Percentiles rank a stretch among this genome's conserved stretches.
These are phyloP conservation scores for Brachypodius melanocephalos DNA, from an alignment of 2,113 vertebrate species.

Conservation along the genomic window DNA sequence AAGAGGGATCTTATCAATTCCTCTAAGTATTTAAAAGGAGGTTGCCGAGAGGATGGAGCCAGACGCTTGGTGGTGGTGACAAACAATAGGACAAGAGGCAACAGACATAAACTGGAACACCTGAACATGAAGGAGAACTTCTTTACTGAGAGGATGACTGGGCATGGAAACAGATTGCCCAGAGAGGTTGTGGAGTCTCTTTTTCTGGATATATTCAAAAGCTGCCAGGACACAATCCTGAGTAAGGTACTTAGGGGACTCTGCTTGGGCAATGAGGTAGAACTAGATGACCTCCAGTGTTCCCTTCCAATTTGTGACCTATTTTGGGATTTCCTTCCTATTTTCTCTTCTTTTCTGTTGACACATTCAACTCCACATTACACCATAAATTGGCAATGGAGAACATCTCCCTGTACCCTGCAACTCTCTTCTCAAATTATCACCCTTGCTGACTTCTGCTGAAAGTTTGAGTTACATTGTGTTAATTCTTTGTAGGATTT, in stretches of 20 bases:
- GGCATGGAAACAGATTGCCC: not conserved
- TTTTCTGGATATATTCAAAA: not conserved
- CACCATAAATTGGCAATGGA: not conserved
- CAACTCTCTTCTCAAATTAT: not conserved
- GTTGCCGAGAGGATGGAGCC: not conserved
- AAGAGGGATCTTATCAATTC: not conserved
- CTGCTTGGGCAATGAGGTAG: not conserved
- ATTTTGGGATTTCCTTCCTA: rapidly evolving
- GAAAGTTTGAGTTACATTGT: not conserved
- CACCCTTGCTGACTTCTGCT: not conserved
- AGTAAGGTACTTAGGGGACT: rapidly evolving
- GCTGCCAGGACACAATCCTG: not conserved
- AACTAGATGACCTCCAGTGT: not conserved
- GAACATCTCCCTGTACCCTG: not conserved
- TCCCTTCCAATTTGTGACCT: not conserved
- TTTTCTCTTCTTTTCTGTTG: not conserved
- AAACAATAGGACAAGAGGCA: not conserved
- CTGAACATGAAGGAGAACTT: not conserved
- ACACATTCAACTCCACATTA: not conserved
- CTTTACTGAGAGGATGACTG: not conserved
- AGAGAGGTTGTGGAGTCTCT: not conserved
- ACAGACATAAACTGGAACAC: not conserved
- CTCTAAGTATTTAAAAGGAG: not conserved
- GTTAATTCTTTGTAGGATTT: not conserved
- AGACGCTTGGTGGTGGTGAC: not conserved